phyloP scores from a whole-genome alignment of 2,888 invertebrate species.

The Morpho deidamia region DNA sequence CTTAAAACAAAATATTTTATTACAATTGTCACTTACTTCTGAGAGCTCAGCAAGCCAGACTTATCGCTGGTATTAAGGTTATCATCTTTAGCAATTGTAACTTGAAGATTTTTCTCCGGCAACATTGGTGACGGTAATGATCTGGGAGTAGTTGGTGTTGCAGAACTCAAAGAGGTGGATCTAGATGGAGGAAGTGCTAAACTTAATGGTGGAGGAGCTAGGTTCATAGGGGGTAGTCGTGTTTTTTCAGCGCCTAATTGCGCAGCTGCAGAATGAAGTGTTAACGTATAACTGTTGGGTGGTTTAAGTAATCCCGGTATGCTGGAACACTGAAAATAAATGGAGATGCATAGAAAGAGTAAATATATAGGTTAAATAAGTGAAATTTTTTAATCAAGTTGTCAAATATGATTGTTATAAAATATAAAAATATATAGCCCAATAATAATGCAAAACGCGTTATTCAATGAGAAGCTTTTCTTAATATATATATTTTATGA shows the following conservation, averaged over 20 bases:
- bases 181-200: constrained; percentile 49
- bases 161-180: constrained; percentile 45
- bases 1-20: not conserved
- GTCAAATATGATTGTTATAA: too few relatives aligned
- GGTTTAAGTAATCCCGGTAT: constrained; percentile 84
- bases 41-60: constrained; percentile 67
- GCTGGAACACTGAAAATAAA: constrained; percentile 71
- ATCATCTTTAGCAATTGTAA: constrained; percentile 61
- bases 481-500: too few relatives aligned
- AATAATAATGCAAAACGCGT: too few relatives aligned
- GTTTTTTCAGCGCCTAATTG: constrained; percentile 64
- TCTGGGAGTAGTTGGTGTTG: constrained; percentile 56
- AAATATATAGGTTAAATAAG: not conserved
- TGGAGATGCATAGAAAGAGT: too few relatives aligned
- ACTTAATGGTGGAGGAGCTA: constrained; percentile 52
- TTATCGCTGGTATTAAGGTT: constrained; percentile 67
- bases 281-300: constrained; percentile 78
- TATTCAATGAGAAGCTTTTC: too few relatives aligned
- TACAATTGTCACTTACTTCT: constrained; percentile 48
- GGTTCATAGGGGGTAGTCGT: constrained; percentile 56
- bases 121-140: constrained; percentile 56
- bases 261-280: constrained; percentile 62
- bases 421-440: too few relatives aligned
- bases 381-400: not conserved
- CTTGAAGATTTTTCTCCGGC: constrained; percentile 64